Evolutionary conservation across 2,888 invertebrate genomes (phyloP), one percentile per base, ranked within the genome.

Genomic region (Pycnomerus fuliginosus): DNA sequence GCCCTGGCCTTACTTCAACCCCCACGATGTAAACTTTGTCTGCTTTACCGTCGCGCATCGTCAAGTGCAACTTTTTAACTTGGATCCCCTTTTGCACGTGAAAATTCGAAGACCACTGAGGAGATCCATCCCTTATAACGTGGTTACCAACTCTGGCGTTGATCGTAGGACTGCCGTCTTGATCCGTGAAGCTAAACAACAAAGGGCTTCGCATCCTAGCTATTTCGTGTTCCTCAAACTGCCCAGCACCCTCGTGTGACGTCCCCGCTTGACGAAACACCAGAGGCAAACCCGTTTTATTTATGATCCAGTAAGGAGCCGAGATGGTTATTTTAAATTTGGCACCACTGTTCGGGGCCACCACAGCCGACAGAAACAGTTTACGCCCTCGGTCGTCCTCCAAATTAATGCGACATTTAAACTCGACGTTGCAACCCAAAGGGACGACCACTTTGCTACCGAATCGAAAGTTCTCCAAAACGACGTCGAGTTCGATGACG

Each of bases 231-330:
- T 98, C 98, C 43, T 85, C 85, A 69, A 88, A 90, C 74, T 97
- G 97, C 1, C 96, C 97, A 3, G 90, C 88, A 50, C 88, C 85
- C 61, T 85, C 87, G 15, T 74, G 68, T 7, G 80, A 79, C 8
- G 84, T 82, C 1, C 90, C 90, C 69, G 92, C 94, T 72, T 97
- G 96, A 56, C 87, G 84, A 40, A 96, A 94, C 38, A 99, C 87
- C 47, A 99, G 75, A n/a, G 98, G 97, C 48, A 99, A 75, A 0
- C 97, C 97, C 3, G 95, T 90, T 71, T 90, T 90, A 76, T 99
- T 98, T 44, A 98, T 84, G 54, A 99, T 82, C 97, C 97, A 98
- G 74, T 87, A 95, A 2, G 91, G 88, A 2, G 90, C 88, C 32
- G 85, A 86, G 15, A 96, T 78, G 12, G 82, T 82, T 56, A 92